Percentiles rank a stretch among this genome's conserved stretches.
Evolutionary conservation across 2,888 invertebrate genomes (phyloP).

Genomic region (Drosophila putrida): DNA sequence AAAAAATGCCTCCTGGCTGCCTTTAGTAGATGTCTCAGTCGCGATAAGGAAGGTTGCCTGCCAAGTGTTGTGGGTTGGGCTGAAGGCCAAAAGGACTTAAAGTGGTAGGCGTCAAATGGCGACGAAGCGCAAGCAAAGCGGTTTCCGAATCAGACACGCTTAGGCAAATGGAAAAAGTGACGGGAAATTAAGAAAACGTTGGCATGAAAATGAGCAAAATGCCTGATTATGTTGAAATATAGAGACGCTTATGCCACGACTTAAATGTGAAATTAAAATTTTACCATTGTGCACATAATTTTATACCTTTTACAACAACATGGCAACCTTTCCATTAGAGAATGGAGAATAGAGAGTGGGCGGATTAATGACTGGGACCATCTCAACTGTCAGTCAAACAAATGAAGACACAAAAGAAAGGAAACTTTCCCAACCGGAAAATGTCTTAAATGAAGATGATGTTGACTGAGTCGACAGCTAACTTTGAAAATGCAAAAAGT

Average conservation of each 20-base stretch:
- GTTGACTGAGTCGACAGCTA: constrained; percentile 22
- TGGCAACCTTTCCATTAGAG: constrained; percentile 11
- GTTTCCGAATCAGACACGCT: constrained; percentile 69
- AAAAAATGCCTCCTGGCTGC: constrained; percentile 64
- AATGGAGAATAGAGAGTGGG: neutral
- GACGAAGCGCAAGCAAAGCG: constrained; percentile 56
- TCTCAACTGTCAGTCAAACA: constrained; percentile 28
- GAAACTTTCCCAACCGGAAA: constrained; percentile 27
- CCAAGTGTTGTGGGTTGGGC: constrained; percentile 13
- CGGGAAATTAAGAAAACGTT: constrained; percentile 73
- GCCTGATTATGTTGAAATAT: constrained; percentile 23
- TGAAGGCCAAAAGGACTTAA: constrained; percentile 23
- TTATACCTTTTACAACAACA: constrained; percentile 63
- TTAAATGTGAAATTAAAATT: constrained; percentile 84
- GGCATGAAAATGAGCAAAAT: constrained; percentile 57
- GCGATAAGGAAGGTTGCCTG: constrained; percentile 47
- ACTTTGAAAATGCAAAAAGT: constrained; percentile 3
- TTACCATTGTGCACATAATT: constrained; percentile 84
- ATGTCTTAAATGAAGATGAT: constrained; percentile 31
- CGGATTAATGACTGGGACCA: constrained; percentile 29
- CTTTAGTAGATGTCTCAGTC: constrained; percentile 64
- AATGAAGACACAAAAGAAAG: constrained; percentile 34
- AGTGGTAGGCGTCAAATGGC: constrained; percentile 59
- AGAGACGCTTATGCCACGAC: constrained; percentile 34
- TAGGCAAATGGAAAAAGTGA: constrained; percentile 64